Conservation (phyloP, 2,113 vertebrate species). For the Pelvicachromis taeniatus region DNA sequence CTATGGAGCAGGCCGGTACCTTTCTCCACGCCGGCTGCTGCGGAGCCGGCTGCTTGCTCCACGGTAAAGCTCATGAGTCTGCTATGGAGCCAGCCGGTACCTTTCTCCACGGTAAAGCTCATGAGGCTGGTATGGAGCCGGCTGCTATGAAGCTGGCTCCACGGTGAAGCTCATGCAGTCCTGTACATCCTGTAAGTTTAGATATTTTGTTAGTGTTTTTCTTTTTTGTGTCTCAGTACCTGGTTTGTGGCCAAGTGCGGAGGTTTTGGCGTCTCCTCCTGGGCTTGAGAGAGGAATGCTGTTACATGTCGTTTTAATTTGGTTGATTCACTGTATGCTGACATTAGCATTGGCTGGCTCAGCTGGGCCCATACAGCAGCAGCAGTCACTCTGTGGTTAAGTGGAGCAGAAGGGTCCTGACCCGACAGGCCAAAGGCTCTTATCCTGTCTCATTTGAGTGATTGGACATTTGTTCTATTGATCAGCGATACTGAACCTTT, state of each 20-base stretch:
- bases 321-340: background rate
- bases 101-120: no score
- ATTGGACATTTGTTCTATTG: conserved; percentile 19
- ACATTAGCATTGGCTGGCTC: conserved; percentile 5
- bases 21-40: no score
- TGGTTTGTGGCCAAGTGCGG: background rate
- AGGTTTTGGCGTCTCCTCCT: background rate
- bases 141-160: background rate
- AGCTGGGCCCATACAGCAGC: background rate
- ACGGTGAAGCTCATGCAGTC: background rate
- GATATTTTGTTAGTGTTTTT: background rate
- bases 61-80: no score
- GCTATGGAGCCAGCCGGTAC: no score
- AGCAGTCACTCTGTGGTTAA: conserved; percentile 1
- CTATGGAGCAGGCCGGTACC: no score
- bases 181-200: background rate
- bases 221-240: background rate
- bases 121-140: fast-evolving
- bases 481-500: conserved; percentile 7
- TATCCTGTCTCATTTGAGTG: conserved; percentile 2
- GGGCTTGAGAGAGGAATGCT: background rate
- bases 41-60: no score
- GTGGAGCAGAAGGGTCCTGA: background rate
- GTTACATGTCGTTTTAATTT: background rate
- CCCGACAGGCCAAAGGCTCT: conserved; percentile 23